Evolutionary conservation across 2,113 vertebrate species (phyloP).

Genomic region (Progne subis): DNA sequence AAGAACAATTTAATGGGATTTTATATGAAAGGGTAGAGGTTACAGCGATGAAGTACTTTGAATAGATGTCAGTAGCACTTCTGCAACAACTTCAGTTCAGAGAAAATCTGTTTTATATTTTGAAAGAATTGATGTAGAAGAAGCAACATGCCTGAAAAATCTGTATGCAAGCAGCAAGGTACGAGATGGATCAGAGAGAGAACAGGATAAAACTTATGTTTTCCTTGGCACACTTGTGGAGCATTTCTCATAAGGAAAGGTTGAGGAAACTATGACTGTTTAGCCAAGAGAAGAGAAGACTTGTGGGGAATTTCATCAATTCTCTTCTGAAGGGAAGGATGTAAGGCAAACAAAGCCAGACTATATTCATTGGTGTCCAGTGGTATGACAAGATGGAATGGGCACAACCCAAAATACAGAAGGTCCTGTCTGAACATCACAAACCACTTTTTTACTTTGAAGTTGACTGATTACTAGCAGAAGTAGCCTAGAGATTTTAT

Average conservation of each 20-base stretch:
- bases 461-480: not conserved
- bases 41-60: not conserved
- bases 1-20: not conserved
- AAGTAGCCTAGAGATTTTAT: not conserved
- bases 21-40: not conserved
- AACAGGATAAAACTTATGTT: not conserved
- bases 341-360: not conserved
- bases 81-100: not conserved
- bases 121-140: not conserved
- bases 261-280: not conserved
- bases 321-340: not conserved
- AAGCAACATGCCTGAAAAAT: not conserved
- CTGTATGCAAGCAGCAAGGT: not conserved
- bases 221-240: not conserved
- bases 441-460: not conserved
- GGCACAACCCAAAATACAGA: not conserved
- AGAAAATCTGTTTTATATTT: not conserved
- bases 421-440: not conserved
- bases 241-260: not conserved
- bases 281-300: not conserved
- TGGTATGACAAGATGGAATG: not conserved
- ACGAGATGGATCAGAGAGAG: not conserved
- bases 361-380: not conserved
- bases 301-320: not conserved
- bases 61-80: not conserved